Conservation (phyloP, 2,113 vertebrate genomes). For the Prinia subflava region DNA sequence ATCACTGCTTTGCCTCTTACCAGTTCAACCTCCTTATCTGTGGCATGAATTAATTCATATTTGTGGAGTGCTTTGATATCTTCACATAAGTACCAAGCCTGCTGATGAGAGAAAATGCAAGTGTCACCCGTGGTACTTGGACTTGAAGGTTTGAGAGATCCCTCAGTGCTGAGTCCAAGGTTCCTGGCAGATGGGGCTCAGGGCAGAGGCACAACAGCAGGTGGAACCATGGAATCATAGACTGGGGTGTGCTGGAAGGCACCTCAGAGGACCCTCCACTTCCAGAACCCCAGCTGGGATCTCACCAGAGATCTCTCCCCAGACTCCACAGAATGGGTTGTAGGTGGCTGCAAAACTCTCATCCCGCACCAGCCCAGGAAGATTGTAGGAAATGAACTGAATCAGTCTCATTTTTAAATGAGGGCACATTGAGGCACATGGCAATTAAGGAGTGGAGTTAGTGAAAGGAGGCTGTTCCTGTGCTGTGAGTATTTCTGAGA, state of each 20-base stretch:
- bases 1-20: not conserved
- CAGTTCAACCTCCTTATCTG: not conserved
- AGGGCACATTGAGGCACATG: not conserved
- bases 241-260: not conserved
- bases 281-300: not conserved
- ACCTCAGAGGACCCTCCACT: not conserved
- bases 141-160: not conserved
- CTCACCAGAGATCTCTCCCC: not conserved
- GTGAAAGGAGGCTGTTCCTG: not conserved
- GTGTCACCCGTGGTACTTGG: not conserved
- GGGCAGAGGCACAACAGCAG: not conserved
- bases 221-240: not conserved
- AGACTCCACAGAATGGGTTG: not conserved
- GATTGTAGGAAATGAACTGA: not conserved
- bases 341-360: not conserved
- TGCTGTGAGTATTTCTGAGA: not conserved
- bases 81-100: not conserved
- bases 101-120: not conserved
- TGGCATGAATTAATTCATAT: not conserved
- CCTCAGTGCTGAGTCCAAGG: not conserved
- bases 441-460: not conserved
- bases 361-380: not conserved
- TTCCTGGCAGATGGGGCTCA: not conserved
- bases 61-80: not conserved
- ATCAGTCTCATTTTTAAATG: not conserved